phyloP scores from a whole-genome alignment of 2,113 vertebrate genomes.

The Festucalex cinctus region DNA sequence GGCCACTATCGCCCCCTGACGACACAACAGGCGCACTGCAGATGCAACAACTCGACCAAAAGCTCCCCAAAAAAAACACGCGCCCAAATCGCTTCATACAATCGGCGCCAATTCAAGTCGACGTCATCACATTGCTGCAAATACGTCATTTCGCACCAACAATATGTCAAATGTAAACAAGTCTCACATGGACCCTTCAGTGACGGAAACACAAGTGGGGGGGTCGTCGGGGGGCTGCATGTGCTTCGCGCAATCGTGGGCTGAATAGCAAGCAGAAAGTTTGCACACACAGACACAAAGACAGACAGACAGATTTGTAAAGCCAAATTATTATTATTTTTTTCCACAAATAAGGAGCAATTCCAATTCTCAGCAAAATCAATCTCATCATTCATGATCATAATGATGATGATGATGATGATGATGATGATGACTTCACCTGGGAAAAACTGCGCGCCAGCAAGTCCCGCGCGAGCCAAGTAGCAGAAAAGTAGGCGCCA shows the following conservation, averaged over 20 bases:
- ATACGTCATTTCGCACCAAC: neutral
- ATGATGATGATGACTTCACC: constrained; percentile 30
- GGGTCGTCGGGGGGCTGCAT: constrained; percentile 21
- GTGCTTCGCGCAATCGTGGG: constrained; percentile 39
- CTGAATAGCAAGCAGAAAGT: constrained; percentile 56
- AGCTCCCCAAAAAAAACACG: neutral
- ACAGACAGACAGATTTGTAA: too few species aligned
- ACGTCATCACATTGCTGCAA: neutral
- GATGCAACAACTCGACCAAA: neutral
- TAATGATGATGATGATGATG: neutral
- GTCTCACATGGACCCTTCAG: neutral
- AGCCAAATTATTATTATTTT: too few species aligned
- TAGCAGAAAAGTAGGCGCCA: constrained; percentile 29
- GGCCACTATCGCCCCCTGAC: constrained; percentile 56
- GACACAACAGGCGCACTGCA: constrained; percentile 14
- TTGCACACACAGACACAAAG: neutral
- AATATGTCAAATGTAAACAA: neutral
- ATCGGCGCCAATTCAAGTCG: neutral
- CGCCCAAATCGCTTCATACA: neutral
- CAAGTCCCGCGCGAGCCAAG: constrained; percentile 46
- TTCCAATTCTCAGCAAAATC: too few species aligned
- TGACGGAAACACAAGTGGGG: neutral
- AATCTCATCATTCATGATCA: too few species aligned
- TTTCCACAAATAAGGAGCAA: too few species aligned
- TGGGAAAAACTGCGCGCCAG: constrained; percentile 61